Percentiles rank a stretch among this genome's conserved stretches.
Conservation (phyloP, 2,113 vertebrate genomes). For the Uria lomvia region DNA sequence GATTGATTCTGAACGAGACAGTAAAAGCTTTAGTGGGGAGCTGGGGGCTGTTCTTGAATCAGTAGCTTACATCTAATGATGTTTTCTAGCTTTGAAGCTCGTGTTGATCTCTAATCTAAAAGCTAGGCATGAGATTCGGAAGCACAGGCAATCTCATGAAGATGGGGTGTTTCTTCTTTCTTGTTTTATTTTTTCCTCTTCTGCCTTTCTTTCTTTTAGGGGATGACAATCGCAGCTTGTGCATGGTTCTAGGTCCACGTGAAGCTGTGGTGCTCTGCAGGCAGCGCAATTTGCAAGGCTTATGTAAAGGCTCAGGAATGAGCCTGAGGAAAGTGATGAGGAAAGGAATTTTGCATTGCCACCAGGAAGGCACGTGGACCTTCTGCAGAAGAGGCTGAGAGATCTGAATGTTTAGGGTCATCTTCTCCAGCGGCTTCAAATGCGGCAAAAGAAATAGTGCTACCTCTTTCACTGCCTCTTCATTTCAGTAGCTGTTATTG, state of each 20-base stretch:
- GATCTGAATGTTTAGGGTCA: not conserved
- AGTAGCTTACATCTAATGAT: not conserved
- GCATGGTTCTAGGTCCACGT: not conserved
- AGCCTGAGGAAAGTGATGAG: not conserved
- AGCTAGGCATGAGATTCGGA: not conserved
- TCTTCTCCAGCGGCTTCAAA: not conserved
- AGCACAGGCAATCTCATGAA: not conserved
- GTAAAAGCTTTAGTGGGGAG: not conserved
- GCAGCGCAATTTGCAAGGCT: not conserved
- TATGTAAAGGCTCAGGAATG: not conserved
- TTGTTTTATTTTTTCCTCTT: not conserved
- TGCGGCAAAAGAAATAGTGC: not conserved
- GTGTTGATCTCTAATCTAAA: not conserved
- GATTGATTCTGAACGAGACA: not conserved
- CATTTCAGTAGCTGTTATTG: not conserved
- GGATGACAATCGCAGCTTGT: not conserved
- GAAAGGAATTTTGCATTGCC: not conserved
- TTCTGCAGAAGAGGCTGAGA: not conserved
- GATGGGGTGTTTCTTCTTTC: not conserved
- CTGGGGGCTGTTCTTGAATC: not conserved
- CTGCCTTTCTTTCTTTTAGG: not conserved
- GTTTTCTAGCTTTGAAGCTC: not conserved
- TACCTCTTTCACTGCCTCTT: not conserved
- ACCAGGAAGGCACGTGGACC: not conserved
- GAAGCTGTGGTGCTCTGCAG: not conserved